Evolutionary conservation across 2,113 vertebrate species (phyloP), one percentile per base, ranked within the genome.

Genomic region (Bucco capensis): DNA sequence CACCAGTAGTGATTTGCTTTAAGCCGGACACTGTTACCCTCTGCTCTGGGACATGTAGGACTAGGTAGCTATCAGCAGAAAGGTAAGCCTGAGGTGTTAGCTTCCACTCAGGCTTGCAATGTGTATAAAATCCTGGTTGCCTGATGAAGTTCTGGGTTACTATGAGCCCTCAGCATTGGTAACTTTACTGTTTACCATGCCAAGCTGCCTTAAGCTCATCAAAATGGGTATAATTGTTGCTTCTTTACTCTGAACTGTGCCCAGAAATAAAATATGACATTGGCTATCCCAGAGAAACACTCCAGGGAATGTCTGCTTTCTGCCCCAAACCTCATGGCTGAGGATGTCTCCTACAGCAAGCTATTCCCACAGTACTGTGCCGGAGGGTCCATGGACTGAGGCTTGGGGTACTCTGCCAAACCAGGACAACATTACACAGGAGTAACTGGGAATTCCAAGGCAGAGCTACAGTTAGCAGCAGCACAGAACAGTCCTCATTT

Each of bases 341-440:
- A 78, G 46, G 37, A 65, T 27, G 25, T 28, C 18, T 75, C 62
- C 40, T 53, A 56, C 51, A 83, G 40, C 22, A 85, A 74, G 69
- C 15, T 64, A 25, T 47, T 24, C 69, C 47, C 17, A 3, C 60
- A 33, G 25, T 12, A 18, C 31, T 12, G 23, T 57, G 56, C 33
- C 71, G 5, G 0, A 2, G 10, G 25, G 15, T 12, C 22, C 54
- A 46, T 2, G 13, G 35, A 65, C 16, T 5, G 3, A 38, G 40
- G 65, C 40, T 58, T 0, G 0, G 42, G 15, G 19, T 57, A 27
- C 40, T 69, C 35, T 37, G 61, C 37, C 72, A 65, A 54, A 51
- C 14, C 19, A 23, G 40, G 37, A 47, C 40, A 64, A 37, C 11
- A 14, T 19, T 27, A 24, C 37, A 46, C 28, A 89, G 46, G 5